These are phyloP conservation scores for Sylvietta virens DNA, from an alignment of 2,113 vertebrate species.

Conservation along the genomic window DNA sequence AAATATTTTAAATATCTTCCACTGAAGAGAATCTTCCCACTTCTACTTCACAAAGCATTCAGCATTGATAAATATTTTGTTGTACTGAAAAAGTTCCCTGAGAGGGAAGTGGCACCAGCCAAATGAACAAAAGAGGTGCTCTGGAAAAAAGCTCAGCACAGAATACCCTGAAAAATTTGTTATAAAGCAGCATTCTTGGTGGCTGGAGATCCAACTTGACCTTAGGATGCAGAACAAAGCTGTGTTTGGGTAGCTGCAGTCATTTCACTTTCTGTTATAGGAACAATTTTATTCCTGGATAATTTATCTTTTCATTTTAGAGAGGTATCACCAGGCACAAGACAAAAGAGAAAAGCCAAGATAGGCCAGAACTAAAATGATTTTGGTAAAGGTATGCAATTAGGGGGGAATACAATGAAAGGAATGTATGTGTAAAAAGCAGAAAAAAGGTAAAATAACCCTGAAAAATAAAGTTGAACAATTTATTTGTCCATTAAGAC, in stretches of 20 bases:
- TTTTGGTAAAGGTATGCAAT: not conserved
- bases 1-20: slow-evolving; percentile 53
- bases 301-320: not conserved
- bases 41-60: slow-evolving; percentile 15
- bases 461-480: not conserved
- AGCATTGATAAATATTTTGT: not conserved
- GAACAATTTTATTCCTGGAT: not conserved
- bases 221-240: not conserved
- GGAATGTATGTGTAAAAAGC: not conserved
- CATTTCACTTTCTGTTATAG: not conserved
- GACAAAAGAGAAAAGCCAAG: not conserved
- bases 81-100: not conserved
- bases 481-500: not conserved
- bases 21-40: not conserved
- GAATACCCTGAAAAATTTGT: not conserved
- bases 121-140: not conserved
- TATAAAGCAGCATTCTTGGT: not conserved
- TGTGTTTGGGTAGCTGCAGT: not conserved
- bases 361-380: not conserved
- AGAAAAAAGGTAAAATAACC: not conserved
- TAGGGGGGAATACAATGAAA: not conserved
- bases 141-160: not conserved
- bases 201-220: not conserved
- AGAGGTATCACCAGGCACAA: not conserved
- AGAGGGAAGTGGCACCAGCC: not conserved